A percentile compares a stretch with the other conserved stretches of the same genome.
Evolutionary conservation across 2,888 invertebrate species (phyloP).

Genomic region (Esperia sulphurella): DNA sequence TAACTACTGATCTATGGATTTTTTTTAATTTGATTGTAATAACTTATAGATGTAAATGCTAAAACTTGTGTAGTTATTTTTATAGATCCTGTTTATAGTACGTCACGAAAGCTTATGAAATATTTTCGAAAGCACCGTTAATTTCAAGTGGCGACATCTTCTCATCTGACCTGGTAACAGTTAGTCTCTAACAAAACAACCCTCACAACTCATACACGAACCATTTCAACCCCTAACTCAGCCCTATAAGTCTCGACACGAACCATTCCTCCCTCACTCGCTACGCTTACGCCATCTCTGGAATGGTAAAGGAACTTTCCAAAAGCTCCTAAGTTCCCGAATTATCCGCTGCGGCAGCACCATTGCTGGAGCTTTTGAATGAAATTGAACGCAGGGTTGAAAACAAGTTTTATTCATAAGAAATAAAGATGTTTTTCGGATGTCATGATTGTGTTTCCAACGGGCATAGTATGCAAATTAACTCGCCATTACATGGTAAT

Average conservation of each 20-base stretch:
- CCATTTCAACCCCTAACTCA: neutral
- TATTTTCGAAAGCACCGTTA: too few species aligned
- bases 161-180: constrained; percentile 17
- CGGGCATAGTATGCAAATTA: constrained; percentile 76
- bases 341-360: constrained; percentile 49
- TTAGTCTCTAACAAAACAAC: constrained; percentile 15
- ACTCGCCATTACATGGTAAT: constrained; percentile 77
- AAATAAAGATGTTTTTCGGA: constrained; percentile 44
- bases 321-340: constrained; percentile 57
- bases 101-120: too few species aligned
- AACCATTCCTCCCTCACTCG: constrained; percentile 14
- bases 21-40: too few species aligned
- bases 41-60: too few species aligned
- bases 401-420: constrained; percentile 30
- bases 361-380: constrained; percentile 63
- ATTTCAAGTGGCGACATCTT: constrained; percentile 43
- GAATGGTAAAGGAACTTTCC: constrained; percentile 55
- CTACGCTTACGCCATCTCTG: constrained; percentile 59
- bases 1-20: too few species aligned
- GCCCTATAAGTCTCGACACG: neutral
- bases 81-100: too few species aligned
- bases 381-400: constrained; percentile 29
- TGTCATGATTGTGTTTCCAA: constrained; percentile 30
- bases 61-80: too few species aligned
- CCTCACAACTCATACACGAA: constrained; percentile 25